Evolutionary conservation across 2,797 vertebrate species (phyloP).

Genomic region (Myotis findleyi): DNA sequence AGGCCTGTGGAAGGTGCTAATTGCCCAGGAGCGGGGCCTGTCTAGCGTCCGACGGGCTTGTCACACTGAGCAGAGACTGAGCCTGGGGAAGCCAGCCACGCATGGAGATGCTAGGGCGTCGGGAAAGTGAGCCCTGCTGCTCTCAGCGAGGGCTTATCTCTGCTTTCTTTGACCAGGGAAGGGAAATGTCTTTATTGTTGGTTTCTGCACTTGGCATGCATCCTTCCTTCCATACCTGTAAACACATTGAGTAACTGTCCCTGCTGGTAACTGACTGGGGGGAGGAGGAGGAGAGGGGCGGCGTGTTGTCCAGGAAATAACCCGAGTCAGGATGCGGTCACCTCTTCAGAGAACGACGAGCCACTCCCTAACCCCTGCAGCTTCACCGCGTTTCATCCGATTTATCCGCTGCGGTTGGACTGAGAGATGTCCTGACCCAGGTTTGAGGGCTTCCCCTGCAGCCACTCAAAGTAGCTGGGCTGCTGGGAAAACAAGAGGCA

Average conservation of each 20-base stretch:
- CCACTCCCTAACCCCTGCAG: not conserved
- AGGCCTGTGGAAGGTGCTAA: constrained; percentile 74
- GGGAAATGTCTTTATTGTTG: constrained; percentile 63
- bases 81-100: not conserved
- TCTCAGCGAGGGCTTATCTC: constrained; percentile 73
- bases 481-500: not conserved
- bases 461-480: not conserved
- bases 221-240: constrained; percentile 27
- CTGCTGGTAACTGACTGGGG: constrained; percentile 44
- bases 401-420: not conserved
- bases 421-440: not conserved
- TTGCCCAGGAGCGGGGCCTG: constrained; percentile 76
- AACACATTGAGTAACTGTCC: constrained; percentile 64
- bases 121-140: constrained; percentile 66
- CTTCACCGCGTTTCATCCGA: not conserved
- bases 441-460: not conserved
- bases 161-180: constrained; percentile 81
- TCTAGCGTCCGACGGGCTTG: constrained; percentile 61
- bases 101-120: constrained; percentile 53
- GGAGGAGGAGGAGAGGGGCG: too few relatives aligned
- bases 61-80: constrained; percentile 51
- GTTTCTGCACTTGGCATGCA: not conserved
- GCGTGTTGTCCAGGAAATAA: not conserved
- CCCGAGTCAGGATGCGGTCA: not conserved
- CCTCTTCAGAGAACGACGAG: not conserved